Base-by-base conservation (phyloP, 2,888 invertebrate genomes). In the Allolobophora icterica region DNA sequence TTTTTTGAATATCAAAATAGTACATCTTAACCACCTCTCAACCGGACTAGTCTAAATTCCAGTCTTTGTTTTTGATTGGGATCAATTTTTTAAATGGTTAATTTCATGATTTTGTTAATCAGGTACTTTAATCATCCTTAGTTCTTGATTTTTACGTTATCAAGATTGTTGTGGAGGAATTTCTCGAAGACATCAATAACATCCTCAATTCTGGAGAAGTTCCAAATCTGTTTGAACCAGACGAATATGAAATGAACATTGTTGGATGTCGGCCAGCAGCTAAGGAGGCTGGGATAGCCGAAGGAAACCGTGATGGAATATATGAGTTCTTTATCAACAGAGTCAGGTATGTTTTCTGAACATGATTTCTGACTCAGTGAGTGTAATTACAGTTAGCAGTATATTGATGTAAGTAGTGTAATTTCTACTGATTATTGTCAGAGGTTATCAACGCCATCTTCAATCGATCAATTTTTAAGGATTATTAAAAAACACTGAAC, bases 191-290 rank as follows among this genome's bases (percentile, higher is more conserved):
- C 94, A 97, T 98, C 90, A 98, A 98, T 94, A 98, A 98, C 94
- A 97, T 98, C 94, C 96, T 98, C 0, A 98, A 98, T 95, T 98
- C 98, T 21, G 98, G 97, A 90, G 98, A 98, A 94, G 98, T 98
- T 1, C 98, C 98, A 0, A 98, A 98, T 96, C 96, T 98, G n/a
- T 98, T 95, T 93, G 95, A 95, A 91, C 96, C 97, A 0, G 98
- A 98, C 94, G 97, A 98, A 91, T 97, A 97, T 94, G 98, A 98
- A 94, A 97, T 97, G 94, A 96, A 97, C 0, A 97, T 98, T 93
- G 97, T 97, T 30, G 97, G 97, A 0, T 97, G 97, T 91, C 96
- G 98, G 24, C 96, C 96, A 3, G 96, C 96, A 0, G 98, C 98
- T 0, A 97, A 97, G 94, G 97, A 96, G 92, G 96, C 95, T 3